Evolutionary conservation across 2,888 invertebrate genomes (phyloP).

Genomic region (Andrena bicolor): DNA sequence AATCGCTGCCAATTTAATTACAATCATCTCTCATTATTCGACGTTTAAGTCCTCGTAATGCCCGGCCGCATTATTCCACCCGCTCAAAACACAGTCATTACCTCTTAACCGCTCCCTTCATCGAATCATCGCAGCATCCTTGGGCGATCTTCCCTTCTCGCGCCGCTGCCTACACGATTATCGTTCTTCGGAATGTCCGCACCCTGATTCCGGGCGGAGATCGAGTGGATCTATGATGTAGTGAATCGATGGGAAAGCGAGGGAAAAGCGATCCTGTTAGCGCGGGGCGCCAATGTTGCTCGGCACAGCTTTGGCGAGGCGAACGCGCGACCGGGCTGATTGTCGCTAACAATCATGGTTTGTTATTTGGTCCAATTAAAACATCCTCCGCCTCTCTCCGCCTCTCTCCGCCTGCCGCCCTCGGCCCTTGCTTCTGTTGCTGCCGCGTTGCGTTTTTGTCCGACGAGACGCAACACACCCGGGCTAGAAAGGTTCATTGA

Average conservation of each 20-base stretch:
- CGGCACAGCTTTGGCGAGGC: conserved; percentile 36
- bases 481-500: conserved; percentile 66
- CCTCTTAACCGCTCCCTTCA: conserved; percentile 30
- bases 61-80: conserved; percentile 45
- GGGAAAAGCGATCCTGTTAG: neutral
- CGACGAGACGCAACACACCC: conserved; percentile 33
- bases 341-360: conserved; percentile 71
- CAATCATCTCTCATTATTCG: conserved; percentile 32
- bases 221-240: neutral
- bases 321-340: conserved; percentile 58
- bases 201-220: neutral
- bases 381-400: conserved; percentile 57
- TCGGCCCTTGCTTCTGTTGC: conserved; percentile 31
- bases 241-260: no score
- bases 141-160: neutral
- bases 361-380: conserved; percentile 75
- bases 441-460: conserved; percentile 43
- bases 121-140: conserved; percentile 33
- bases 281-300: conserved; percentile 24
- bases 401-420: conserved; percentile 32
- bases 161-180: conserved; percentile 16
- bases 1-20: conserved; percentile 42
- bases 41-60: conserved; percentile 27
- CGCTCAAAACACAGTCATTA: conserved; percentile 41
- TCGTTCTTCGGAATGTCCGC: conserved; percentile 17